A percentile compares a stretch with the other conserved stretches of the same genome.
Evolutionary conservation across 2,113 vertebrate species (phyloP).

Genomic region (Elephantulus edwardii): DNA sequence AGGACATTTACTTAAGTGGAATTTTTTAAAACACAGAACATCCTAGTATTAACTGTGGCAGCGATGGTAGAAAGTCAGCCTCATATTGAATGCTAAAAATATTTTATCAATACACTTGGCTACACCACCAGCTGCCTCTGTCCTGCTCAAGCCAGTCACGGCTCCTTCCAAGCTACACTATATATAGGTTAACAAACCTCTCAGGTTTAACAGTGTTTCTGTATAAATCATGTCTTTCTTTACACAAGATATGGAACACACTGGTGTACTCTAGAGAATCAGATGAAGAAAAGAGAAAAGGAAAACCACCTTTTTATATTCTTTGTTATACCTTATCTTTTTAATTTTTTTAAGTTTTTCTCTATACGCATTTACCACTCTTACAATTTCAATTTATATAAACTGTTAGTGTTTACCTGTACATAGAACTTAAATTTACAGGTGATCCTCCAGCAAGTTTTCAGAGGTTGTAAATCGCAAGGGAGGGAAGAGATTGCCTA

Average conservation of each 20-base stretch:
- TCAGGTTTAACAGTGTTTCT: not conserved
- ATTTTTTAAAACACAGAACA: not conserved
- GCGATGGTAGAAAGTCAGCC: constrained; percentile 22
- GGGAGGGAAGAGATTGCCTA: too few relatives aligned
- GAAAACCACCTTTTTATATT: not conserved
- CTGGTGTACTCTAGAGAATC: not conserved
- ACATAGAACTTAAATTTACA: too few relatives aligned
- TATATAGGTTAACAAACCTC: not conserved
- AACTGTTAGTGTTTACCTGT: not conserved
- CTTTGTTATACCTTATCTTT: not conserved
- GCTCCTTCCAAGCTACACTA: not conserved
- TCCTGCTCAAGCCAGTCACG: not conserved
- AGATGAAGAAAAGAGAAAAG: not conserved
- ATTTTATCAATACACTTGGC: not conserved
- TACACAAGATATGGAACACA: not conserved
- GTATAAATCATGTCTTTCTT: constrained; percentile 27
- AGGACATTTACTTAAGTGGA: not conserved
- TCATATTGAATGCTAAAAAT: constrained; percentile 55
- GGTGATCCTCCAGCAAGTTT: too few relatives aligned
- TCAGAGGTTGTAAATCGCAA: too few relatives aligned
- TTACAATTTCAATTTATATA: constrained; percentile 16
- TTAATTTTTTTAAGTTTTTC: not conserved
- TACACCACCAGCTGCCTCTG: constrained; percentile 14
- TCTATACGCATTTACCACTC: not conserved
- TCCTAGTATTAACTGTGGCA: not conserved